Base-by-base conservation (phyloP, 2,113 vertebrate species). In the Ictalurus furcatus region DNA sequence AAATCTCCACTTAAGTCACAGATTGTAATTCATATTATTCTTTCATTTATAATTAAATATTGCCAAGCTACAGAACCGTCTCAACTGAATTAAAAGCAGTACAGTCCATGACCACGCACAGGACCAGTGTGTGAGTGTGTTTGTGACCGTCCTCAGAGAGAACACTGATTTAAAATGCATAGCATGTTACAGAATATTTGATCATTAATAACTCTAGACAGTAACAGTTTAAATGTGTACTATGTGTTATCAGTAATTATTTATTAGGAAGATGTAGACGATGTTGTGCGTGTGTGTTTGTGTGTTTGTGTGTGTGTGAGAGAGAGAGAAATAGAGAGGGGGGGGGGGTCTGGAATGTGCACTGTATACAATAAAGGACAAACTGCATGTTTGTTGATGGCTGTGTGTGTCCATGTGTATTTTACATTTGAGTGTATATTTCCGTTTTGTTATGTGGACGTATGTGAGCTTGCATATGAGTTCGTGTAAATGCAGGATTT, bases 401-500 rank as follows among this genome's bases (percentile, higher is more conserved):
- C 37, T 44, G 69, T 52, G 14, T 73, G 63, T 67, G 12, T 63
- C 14, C 25, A 2, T 84, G 69, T 85, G 40, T 84, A 48, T 73
- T 74, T 84, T 59, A 21, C 82, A 85, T 91, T 91, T 92, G 74
- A 93, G 92, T 89, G 88, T 89, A 37, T 71, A 81, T 88, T 83
- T 58, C 56, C 63, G 16, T 86, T 37, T 86, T 25, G 34, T 63
- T 63, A 44, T 54, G 21, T 28, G 63, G 69, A 74, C 63, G 7
- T 48, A 28, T 25, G 34, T 89, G 82, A 61, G 23, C 52, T 37
- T 58, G 48, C 28, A 44, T 71, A 52, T 19, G 28, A 12, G 48
- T 86, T 56, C 7, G 16, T 71, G 52, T 34, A 81, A 71, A 81
- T 82, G 30, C 25, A 56, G 87, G 16, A 52, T 69, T 63, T 84